Evolutionary conservation across 2,888 invertebrate species (phyloP), one percentile per base, ranked within the genome.

Genomic region (Cynaeus angustus): DNA sequence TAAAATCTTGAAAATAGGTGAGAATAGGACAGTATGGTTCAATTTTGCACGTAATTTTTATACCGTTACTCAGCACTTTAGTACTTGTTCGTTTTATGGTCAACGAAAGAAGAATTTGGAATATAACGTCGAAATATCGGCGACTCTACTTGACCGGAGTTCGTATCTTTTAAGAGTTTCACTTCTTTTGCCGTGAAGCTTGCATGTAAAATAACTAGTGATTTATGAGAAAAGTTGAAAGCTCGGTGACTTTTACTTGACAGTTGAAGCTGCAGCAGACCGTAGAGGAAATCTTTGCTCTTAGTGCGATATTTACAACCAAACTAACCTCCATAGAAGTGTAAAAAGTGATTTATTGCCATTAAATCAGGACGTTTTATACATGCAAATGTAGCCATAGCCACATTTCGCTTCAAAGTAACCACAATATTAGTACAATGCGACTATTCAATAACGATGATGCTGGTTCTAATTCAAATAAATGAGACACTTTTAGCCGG

Each of bases 21-120:
- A 33, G n/a, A 33, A 33, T 33, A 33, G 33, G n/a, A 7, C 33
- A n/a, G 33, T 33, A 33, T 33, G 33, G 33, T 33, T 33, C 33
- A 33, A 33, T 33, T 33, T 33, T 33, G 33, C n/a, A 33, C 33
- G 33, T 33, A 33, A 33, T 33, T 33, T 33, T 33, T 33, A 33
- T 33, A 33, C 33, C 33, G 6, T 33, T 33, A 33, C 33, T 33
- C 33, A 33, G 33, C 33, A 33, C 3, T 33, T 7, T 33, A n/a
- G 7, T n/a, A 33, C 33, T 33, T n/a, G 6, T n/a, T 33, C n/a
- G 33, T 33, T 33, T 33, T 33, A 33, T 33, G 33, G 33, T 33
- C 33, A 33, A 33, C 33, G 33, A 33, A 33, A 7, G 33, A n/a
- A n/a, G 33, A 33, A 33, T 33, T 33, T 33, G 7, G 33, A 33